Evolutionary conservation across 2,888 invertebrate species (phyloP), one percentile per base, ranked within the genome.

Genomic region (Lydus trimaculatus): DNA sequence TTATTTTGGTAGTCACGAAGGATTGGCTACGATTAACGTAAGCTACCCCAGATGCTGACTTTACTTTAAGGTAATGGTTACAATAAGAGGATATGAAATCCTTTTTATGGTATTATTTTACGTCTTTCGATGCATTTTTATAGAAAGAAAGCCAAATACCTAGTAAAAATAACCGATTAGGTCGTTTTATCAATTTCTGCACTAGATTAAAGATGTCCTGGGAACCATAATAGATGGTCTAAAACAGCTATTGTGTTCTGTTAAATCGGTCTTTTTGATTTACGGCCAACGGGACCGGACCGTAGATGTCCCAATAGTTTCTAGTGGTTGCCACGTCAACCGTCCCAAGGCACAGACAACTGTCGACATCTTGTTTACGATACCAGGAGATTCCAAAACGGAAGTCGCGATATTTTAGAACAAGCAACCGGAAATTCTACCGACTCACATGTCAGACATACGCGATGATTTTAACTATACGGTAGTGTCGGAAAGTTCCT

Each of bases 331-430:
- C 73, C 69, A 66, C 69, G 72, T 70, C 70, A 70, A 73, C 58
- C 72, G 73, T 73, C 76, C 74, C 75, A 69, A 73, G 72, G 71
- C 71, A 72, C 73, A 66, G 66, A 70, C n/a, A 56, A 70, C 72
- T 73, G 76, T 76, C 78, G 79, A 80, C 80, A 79, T 77, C 76
- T 79, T 80, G 79, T 80, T 80, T 81, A 80, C 78, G 76, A 79
- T 76, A 77, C 71, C 69, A 65, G 66, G 72, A 78, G 78, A 77
- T 76, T 76, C 78, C 78, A 77, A 74, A 67, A 73, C 78, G 81
- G 78, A 79, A 78, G 77, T 73, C 73, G 75, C 76, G 75, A 78
- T 79, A 78, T 77, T 78, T 79, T 77, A 77, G 76, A 77, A 78
- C 78, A 77, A 76, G 73, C 75, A 67, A 75, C 76, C 78, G 78